Evolutionary conservation across 2,113 vertebrate species (phyloP), one percentile per base, ranked within the genome.

Genomic region (Felis chaus): DNA sequence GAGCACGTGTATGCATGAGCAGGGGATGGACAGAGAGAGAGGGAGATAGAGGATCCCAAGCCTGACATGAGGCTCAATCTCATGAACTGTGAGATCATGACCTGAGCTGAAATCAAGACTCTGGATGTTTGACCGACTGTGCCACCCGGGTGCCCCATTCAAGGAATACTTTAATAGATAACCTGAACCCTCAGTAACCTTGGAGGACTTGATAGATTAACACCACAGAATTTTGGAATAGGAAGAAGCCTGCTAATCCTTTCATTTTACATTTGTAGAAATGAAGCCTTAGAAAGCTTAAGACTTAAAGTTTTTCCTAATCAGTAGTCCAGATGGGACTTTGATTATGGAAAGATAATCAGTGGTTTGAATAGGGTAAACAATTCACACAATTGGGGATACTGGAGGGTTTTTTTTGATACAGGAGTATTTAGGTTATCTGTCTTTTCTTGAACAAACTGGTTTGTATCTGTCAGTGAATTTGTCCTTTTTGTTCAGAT

Each of bases 241-340:
- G 33, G 14, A 89, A 85, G 71, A 88, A 85, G 33, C 11, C 19
- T 57, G 9, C 10, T 45, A 36, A 19, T 78, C 29, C 57, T 95
- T 90, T 90, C 4, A 53, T 88, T 95, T 87, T 95, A 27, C 50
- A 36, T 83, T 69, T 95, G 50, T 21, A 36, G 76, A 95, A 93
- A 87, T 50, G 13, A 85, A 94, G 45, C 13, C 4, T 57, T 83
- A 41, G 66, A 63, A 97, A 81, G 7, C 53, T 89, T 92, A 92
- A 80, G 33, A 15, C 18, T 89, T 88, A 55, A 82, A 88, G 78
- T 12, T 79, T 95, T 73, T 74, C 68, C 25, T 82, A 57, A 68
- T 78, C 89, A 78, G 29, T 81, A 76, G 18, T 48, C 29, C 29
- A 55, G 19, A 15, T 86, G 41, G 55, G 25, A 71, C 19, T 89